Base-by-base conservation (phyloP, 2,797 vertebrate species). In the Dallia pectoralis region DNA sequence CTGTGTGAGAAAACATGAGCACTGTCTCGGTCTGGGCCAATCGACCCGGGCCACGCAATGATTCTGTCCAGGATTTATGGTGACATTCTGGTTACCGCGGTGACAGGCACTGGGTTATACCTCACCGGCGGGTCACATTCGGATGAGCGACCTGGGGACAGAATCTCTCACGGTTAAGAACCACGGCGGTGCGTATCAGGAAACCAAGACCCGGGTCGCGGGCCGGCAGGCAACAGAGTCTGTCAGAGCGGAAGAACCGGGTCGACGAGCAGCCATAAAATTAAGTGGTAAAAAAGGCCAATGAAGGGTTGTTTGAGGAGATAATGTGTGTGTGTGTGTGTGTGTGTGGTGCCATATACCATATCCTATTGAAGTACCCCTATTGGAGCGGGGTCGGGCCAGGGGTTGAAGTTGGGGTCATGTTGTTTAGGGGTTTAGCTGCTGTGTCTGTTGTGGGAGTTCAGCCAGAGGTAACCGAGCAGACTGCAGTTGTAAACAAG, bases 391-490 rank as follows among this genome's bases (percentile, higher is more conserved):
- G 77, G 79, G 69, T 65, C 77, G 79, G 71, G 72, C 61, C 1
- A 65, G 66, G 66, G 86, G 89, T 90, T 92, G 91, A 93, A 93
- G 90, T 89, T 92, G 89, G 86, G 89, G 90, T 91, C 83, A n/a
- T 47, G 62, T 81, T 78, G 79, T 68, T 72, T 47, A 67, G 18
- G 69, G 84, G 71, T 81, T 85, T 73, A 76, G 71, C 71, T 76
- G 71, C 71, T 76, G 82, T 77, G 92, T 93, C 91, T 92, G 88
- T 90, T 79, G 77, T 77, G 80, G 86, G 90, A 91, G 94, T 94
- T 95, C 93, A 95, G 74, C n/a, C 4, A 71, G 89, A 92, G 93
- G 94, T 94, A 92, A 95, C 87, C 79, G 84, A 89, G 89, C 81
- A 94, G 93, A 93, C 88, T 86, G 76, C 74, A 18, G 86, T 75